Percentiles rank a stretch among this genome's conserved stretches.
phyloP scores from a whole-genome alignment of 2,797 vertebrate genomes.

The Chrysolophus pictus region DNA sequence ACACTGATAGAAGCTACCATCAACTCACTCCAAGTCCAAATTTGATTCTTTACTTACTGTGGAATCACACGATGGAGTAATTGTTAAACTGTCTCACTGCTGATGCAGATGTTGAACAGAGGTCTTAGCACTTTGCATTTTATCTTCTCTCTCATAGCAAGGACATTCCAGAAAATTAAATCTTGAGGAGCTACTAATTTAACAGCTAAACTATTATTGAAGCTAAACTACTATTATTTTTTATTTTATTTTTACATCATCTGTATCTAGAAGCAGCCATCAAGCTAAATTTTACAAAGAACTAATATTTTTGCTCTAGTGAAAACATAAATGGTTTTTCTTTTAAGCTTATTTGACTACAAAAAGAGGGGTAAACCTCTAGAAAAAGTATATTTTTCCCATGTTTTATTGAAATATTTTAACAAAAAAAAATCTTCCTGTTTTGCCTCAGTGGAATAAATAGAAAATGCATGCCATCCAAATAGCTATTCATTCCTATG shows the following conservation, averaged over 20 bases:
- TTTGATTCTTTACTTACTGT: background rate
- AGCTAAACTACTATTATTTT: background rate
- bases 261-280: background rate
- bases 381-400: background rate
- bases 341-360: background rate
- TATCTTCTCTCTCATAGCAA: background rate
- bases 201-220: background rate
- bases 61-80: background rate
- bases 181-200: background rate
- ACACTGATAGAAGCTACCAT: background rate
- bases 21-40: background rate
- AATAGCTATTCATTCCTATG: background rate
- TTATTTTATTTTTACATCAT: fast-evolving
- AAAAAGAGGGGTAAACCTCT: background rate
- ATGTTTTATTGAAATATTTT: background rate
- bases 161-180: background rate
- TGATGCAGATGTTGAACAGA: background rate
- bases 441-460: background rate
- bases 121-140: background rate
- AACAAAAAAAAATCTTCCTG: background rate
- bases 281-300: background rate
- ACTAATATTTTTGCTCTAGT: background rate
- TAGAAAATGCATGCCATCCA: background rate
- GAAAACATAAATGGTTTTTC: background rate
- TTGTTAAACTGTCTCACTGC: background rate